Base-by-base conservation (phyloP, 2,797 vertebrate species). In the Enteromius unitaeniatus region DNA sequence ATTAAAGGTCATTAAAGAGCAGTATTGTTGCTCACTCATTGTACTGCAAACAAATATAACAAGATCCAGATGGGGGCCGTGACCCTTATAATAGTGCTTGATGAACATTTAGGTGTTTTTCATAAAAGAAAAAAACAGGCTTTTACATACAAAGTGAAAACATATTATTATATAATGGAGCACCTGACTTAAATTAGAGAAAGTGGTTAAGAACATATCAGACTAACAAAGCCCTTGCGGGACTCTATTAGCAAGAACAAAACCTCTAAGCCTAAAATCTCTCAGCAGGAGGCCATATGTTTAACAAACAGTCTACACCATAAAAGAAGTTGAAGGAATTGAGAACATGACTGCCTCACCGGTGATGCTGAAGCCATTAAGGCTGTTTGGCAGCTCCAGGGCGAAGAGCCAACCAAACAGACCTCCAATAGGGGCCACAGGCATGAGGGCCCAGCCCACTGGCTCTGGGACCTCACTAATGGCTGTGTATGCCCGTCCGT, bases 381-480 rank as follows among this genome's bases (percentile, higher is more conserved):
- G 92, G 10, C 95, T 94, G 60, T 96, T 95, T 0, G 96, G 97
- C 58, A 97, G 95, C 90, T 98, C 96, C 88, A 98, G 91, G 79
- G 98, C 97, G 11, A 99, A 99, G 76, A 99, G 95, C 98, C 98
- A 99, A 0, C 97, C 97, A 3, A 99, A 98, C 21, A 99, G 93
- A 47, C 96, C 97, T 1, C 97, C 97, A 0, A 99, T 84, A 2
- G 97, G 95, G 0, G 95, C 92, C 26, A 97, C 91, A 0, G 97
- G 96, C 92, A 98, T 96, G 79, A 99, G 92, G 3, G 97, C 96
- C 13, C 94, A 96, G 65, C 97, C 97, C 0, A 96, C 92, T 0
- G 95, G 95, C 88, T 95, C 95, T 0, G 97, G 97, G 14, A 99
- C 94, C 89, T 97, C 93, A 8, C 98, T 99, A 93, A 99, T 93